phyloP scores from a whole-genome alignment of 2,113 vertebrate species.

The Coracopsis vasa region DNA sequence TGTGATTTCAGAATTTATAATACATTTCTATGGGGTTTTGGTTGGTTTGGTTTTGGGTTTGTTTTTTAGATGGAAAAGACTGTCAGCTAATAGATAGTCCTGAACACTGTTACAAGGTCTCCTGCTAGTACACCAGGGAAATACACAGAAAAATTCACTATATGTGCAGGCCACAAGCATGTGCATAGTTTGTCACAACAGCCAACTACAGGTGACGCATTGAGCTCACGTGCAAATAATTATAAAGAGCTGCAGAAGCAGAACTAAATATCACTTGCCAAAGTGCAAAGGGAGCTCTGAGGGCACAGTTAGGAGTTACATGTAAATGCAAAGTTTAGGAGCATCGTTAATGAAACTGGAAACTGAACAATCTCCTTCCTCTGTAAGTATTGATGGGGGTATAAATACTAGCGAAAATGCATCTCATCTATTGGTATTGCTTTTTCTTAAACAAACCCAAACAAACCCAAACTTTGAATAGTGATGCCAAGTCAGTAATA shows the following conservation, averaged over 20 bases:
- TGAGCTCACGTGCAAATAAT: neutral
- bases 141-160: neutral
- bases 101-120: neutral
- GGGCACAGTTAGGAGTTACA: neutral
- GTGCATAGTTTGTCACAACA: neutral
- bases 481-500: neutral
- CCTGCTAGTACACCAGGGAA: neutral
- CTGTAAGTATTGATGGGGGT: neutral
- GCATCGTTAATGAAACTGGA: neutral
- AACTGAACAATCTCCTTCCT: neutral
- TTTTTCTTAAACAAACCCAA: neutral
- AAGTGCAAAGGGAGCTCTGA: neutral
- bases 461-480: neutral
- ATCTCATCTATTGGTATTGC: neutral
- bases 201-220: neutral
- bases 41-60: neutral
- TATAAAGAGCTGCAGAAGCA: neutral
- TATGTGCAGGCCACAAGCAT: neutral
- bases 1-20: neutral
- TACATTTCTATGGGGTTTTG: neutral
- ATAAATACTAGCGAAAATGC: neutral
- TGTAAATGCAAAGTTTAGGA: neutral
- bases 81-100: neutral
- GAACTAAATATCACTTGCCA: neutral
- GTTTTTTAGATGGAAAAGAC: neutral